Evolutionary conservation across 2,888 invertebrate species (phyloP), one percentile per base, ranked within the genome.

Genomic region (Cantharis rustica): DNA sequence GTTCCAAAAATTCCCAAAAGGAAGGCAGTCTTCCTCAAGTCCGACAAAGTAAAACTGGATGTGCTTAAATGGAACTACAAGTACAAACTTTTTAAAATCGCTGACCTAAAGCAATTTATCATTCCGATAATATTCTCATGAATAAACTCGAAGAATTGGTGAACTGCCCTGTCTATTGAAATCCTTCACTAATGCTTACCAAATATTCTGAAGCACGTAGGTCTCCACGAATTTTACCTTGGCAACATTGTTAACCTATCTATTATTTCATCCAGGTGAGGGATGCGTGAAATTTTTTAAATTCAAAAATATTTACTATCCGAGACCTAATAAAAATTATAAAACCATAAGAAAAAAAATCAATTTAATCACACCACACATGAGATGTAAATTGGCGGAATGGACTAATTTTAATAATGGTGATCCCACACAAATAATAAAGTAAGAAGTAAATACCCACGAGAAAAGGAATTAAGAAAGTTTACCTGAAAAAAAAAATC

Each of bases 171-270:
- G 31, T 31, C 66, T 71, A 71, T 71, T 31, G 15, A 27, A 31
- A 20, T 11, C 61, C 1, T 2, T 68, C 20, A 66, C 72, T 77
- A 77, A 77, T 75, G 47, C 77, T 68, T 9, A 27, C 66, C n/a
- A 26, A 69, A 75, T 77, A 81, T 80, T 80, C 80, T 26, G 69
- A 47, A 72, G 78, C 81, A 81, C 81, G 81, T 81, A 76, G 80
- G 64, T 20, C 64, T 64, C 16, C 64, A 64, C 64, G 64, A 64
- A 64, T 64, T 64, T 17, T 64, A 64, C 64, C 64, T 64, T 62
- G 16, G 62, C 10, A 62, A 16, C 62, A 16, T 64, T 64, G 64
- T 64, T 64, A 64, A 20, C 20, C 20, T 17, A 16, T 17, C 64
- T 64, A 17, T 64, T 64, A 64, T 64, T 17, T 64, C 64, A 20